Evolutionary conservation across 2,888 invertebrate genomes (phyloP), one percentile per base, ranked within the genome.

Genomic region (Pegoplata infirma): DNA sequence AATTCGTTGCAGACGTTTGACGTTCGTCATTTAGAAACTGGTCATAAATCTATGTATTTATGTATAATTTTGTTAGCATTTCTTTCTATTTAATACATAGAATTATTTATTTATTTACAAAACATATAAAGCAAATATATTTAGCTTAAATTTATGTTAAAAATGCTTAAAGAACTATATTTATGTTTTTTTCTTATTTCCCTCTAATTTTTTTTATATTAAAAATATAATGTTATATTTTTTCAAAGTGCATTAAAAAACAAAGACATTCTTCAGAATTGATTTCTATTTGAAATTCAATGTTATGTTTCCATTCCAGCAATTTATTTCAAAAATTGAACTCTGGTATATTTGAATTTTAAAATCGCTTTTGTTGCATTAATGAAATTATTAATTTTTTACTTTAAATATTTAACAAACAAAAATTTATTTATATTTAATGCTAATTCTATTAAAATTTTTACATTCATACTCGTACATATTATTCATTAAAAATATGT

Each of bases 391-490:
- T 40, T 40, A n/a, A 40, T 40, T n/a, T n/a, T 40, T 36, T 12
- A 36, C 6, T 36, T 40, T 40, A 40, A 40, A 40, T 32, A 32
- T 32, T 32, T 32, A 32, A 32, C 10, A 32, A 1, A 32, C 32
- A 5, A 8, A n/a, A 12, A 36, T 28, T 36, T 12, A 59, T 40
- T 25, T 44, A 32, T 71, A 69, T 61, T 61, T 53, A 78, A 44
- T 21, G 67, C 69, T 74, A 53, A 63, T 74, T 74, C 58, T 66
- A 66, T 59, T 66, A 59, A 74, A 46, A 74, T 74, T 71, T 78
- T 78, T 78, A 77, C 72, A 72, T 72, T 56, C 64, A 40, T 76
- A 76, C 49, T 59, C 74, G 59, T 47, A 74, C 25, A 72, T 73
- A 51, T 74, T 74, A 58, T 59, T 74, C 53, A 67, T 61, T 53